Percentiles rank a stretch among this genome's conserved stretches.
phyloP scores from a whole-genome alignment of 2,113 vertebrate genomes.

The Lampris incognitus region DNA sequence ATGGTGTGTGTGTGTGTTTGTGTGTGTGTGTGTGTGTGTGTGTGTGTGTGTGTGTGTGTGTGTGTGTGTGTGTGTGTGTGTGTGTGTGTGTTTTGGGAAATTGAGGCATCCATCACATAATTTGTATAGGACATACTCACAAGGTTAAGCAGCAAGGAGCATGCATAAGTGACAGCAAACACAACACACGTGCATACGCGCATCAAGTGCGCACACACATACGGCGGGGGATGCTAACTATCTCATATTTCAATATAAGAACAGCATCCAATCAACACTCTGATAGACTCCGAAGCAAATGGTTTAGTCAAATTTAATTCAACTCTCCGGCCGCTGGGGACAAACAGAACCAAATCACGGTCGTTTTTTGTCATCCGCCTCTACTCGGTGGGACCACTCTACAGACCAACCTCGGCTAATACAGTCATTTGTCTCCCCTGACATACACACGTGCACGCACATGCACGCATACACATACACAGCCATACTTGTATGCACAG shows the following conservation, averaged over 20 bases:
- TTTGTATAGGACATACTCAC: constrained; percentile 35
- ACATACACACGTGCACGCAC: constrained; percentile 31
- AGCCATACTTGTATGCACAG: neutral
- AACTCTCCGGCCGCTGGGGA: constrained; percentile 43
- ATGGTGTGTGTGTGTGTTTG: neutral
- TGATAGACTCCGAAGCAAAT: constrained; percentile 48
- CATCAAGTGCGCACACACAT: neutral
- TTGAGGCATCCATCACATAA: constrained; percentile 44
- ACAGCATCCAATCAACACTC: constrained; percentile 35
- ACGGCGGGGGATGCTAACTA: constrained; percentile 13
- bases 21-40: constrained; percentile 12
- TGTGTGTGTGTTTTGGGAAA: constrained; percentile 20
- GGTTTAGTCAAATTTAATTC: constrained; percentile 58
- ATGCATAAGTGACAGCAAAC: constrained; percentile 28
- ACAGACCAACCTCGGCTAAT: constrained; percentile 40
- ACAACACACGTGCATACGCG: neutral
- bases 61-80: neutral
- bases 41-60: constrained; percentile 11
- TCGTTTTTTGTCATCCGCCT: constrained; percentile 23
- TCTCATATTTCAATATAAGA: neutral
- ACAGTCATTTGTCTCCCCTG: constrained; percentile 51
- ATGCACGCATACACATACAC: neutral
- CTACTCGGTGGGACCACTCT: constrained; percentile 34
- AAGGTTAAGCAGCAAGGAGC: constrained; percentile 51
- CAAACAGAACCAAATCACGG: constrained; percentile 6